Percentiles rank a stretch among this genome's conserved stretches.
Evolutionary conservation across 2,113 vertebrate species (phyloP).

Genomic region (Chloropsis cyanopogon): DNA sequence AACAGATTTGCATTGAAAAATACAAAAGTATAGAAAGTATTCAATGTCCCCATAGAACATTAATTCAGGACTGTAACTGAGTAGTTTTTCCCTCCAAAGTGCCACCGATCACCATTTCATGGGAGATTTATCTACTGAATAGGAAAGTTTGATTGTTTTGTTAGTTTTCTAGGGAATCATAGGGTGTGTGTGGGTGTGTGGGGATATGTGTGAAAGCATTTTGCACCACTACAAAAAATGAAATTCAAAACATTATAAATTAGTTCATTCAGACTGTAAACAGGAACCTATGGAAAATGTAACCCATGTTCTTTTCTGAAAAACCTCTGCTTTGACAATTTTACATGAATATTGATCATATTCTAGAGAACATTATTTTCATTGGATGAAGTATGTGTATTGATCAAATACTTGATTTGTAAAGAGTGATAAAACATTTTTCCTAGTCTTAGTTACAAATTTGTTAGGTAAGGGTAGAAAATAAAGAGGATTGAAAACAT

Average conservation of each 20-base stretch:
- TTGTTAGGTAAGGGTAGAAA: not conserved
- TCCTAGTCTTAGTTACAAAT: not conserved
- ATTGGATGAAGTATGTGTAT: not conserved
- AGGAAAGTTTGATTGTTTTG: not conserved
- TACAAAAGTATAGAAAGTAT: not conserved
- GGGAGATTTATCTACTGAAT: not conserved
- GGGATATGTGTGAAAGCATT: not conserved
- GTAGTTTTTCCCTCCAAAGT: not conserved
- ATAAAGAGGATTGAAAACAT: not conserved
- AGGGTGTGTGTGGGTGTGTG: not conserved
- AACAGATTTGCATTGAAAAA: not conserved
- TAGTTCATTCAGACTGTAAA: not conserved
- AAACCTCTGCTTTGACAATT: not conserved
- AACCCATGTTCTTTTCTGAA: not conserved
- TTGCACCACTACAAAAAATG: not conserved
- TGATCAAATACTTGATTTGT: not conserved
- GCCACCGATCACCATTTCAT: not conserved
- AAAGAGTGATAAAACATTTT: not conserved
- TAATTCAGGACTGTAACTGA: not conserved
- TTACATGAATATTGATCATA: not conserved
- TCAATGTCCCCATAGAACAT: not conserved
- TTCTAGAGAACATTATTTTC: not conserved
- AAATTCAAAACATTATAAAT: not conserved
- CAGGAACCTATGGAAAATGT: not conserved
- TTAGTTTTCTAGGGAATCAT: not conserved